Evolutionary conservation across 2,888 invertebrate genomes (phyloP), one percentile per base, ranked within the genome.

Genomic region (Slavum lentiscoides): DNA sequence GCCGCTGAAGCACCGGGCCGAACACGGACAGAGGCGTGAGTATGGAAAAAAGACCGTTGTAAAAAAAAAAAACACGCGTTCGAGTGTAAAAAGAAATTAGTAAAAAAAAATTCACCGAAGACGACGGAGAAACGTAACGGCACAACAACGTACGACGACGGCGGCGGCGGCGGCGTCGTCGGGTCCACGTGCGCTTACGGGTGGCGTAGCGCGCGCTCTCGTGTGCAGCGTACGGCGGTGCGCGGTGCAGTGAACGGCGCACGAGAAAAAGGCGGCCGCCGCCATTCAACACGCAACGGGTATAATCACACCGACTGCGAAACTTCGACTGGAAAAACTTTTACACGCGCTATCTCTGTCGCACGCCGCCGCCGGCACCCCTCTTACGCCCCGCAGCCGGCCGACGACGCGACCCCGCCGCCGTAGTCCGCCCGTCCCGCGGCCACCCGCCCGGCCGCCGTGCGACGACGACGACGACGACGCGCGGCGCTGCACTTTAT

Each of bases 271-370:
- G 55, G 72, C 62, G 55, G 80, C 70, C 72, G 64, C 70, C 64
- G 80, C 80, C 80, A 58, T 70, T 72, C 80, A 72, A 80, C 70
- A 39, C 80, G 72, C 39, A 70, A 80, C 80, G 80, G 80, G 53
- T 64, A 80, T 80, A 80, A 80, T 80, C 80, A 80, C 80, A 70
- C 80, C 80, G 80, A 72, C 70, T 80, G 80, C 80, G 80, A 80
- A 80, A 80, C 70, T 80, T 80, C 62, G 80, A 80, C 80, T 80
- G 80, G 80, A 80, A 80, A 80, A 80, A 80, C 80, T 80, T 80
- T 80, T 72, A 77, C 77, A 19, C 77, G 69, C 70, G 72, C 80
- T 80, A 80, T 80, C 80, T 80, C 80, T 80, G 80, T 80, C 80
- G 70, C 80, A 72, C 80, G 70, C 80, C 80, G 80, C 66, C 74